Percentiles rank a stretch among this genome's conserved stretches.
These are phyloP conservation scores for Lates japonicus DNA, from an alignment of 2,797 vertebrate genomes.

Conservation along the genomic window DNA sequence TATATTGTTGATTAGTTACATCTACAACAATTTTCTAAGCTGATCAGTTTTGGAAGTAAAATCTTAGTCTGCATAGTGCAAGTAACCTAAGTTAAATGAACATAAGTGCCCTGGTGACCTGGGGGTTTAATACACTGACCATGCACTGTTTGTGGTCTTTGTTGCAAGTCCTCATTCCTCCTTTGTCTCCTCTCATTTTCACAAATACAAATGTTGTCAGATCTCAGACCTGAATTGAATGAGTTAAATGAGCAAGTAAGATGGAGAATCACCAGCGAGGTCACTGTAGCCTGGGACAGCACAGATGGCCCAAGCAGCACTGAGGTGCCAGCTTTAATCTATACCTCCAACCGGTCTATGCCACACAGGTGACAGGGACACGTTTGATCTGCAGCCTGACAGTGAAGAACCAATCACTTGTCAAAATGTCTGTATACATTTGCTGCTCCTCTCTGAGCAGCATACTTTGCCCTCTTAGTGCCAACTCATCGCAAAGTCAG, in stretches of 20 bases:
- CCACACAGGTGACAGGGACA: slow-evolving; percentile 41
- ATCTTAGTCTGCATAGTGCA: background rate
- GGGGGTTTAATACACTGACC: background rate
- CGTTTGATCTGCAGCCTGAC: slow-evolving; percentile 58
- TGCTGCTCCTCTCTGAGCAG: slow-evolving; percentile 58
- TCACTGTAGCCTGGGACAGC: background rate
- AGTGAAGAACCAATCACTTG: slow-evolving; percentile 55
- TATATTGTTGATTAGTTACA: no score
- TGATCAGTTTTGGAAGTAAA: no score
- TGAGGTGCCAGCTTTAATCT: slow-evolving; percentile 44
- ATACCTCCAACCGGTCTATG: slow-evolving; percentile 33
- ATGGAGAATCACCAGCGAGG: background rate
- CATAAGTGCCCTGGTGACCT: background rate
- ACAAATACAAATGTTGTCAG: background rate
- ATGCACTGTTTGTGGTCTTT: background rate
- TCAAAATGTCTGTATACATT: slow-evolving; percentile 70
- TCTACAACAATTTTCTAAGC: no score
- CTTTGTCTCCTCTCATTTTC: no score
- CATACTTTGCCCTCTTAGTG: slow-evolving; percentile 64
- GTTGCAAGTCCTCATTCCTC: background rate
- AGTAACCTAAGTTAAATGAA: background rate
- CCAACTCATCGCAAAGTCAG: slow-evolving; percentile 55
- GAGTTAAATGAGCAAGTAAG: no score
- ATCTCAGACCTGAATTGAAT: no score
- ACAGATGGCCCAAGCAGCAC: slow-evolving; percentile 24